Percentiles rank a stretch among this genome's conserved stretches.
These are phyloP conservation scores for Porites evermanni DNA, from an alignment of 92 coral and sea anemone species.

Conservation along the genomic window DNA sequence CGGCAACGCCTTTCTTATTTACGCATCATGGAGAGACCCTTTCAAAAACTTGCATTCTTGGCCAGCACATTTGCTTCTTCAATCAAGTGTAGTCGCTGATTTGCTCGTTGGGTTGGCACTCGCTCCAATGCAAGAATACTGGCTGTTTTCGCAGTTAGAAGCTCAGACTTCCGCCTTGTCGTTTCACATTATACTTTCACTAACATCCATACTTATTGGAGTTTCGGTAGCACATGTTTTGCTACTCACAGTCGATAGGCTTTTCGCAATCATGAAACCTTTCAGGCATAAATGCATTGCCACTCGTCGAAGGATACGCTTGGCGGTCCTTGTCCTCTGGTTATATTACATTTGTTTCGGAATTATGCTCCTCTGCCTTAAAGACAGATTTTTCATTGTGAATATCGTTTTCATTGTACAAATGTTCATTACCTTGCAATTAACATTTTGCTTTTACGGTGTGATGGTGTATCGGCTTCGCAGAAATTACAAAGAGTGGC, in stretches of 20 bases:
- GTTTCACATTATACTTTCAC: conserved; percentile 1
- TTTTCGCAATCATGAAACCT: conserved; percentile 20
- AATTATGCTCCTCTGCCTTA: background rate
- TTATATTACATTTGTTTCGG: conserved; percentile 23
- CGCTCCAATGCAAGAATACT: too few relatives aligned
- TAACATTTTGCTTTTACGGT: background rate
- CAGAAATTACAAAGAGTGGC: conserved; percentile 12
- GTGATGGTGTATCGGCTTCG: background rate
- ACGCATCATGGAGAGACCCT: too few relatives aligned
- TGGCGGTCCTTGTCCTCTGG: conserved; percentile 5
- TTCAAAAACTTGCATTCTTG: too few relatives aligned
- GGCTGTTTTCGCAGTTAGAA: background rate
- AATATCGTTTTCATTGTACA: background rate
- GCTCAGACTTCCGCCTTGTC: conserved; percentile 8
- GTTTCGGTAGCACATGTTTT: conserved; percentile 21
- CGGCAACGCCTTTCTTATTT: too few relatives aligned
- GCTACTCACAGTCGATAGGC: conserved; percentile 15
- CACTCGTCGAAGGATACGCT: conserved; percentile 1
- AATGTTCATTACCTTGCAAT: background rate
- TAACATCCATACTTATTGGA: conserved; percentile 4
- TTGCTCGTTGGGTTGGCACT: too few relatives aligned
- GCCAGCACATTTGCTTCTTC: too few relatives aligned
- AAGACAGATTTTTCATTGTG: background rate
- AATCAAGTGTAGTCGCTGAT: too few relatives aligned
- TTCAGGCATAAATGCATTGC: conserved; percentile 7